Base-by-base conservation (phyloP, 2,113 vertebrate species). In the Catharus fuscescens region DNA sequence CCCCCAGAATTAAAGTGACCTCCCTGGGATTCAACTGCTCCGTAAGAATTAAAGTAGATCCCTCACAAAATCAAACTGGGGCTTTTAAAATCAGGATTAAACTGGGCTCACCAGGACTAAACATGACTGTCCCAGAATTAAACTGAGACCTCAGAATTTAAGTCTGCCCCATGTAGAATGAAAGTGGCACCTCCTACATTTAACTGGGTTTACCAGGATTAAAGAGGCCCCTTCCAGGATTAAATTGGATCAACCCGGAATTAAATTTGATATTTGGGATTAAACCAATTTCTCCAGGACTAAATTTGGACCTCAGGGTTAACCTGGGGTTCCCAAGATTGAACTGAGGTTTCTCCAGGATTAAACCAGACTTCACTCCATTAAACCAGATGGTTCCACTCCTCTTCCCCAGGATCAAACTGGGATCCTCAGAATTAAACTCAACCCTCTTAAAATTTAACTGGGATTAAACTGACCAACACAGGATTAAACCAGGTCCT, bases 31-130 rank as follows among this genome's bases (percentile, higher is more conserved):
- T 34, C n/a, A 73, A 8, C 8, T 45, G 19, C 9, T 7, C 36
- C 31, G 8, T 0, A 0, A 12, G 29, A 26, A 50, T 44, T 32
- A 36, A 25, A 36, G 42, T 4, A 25, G 20, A 21, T 31, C 42
- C 21, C 31, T 32, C 42, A 18, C 9, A 42, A 36, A 50, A 64
- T 36, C 32, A 42, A 57, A 18, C 34, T 36, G 28, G 5, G 21
- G 9, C 14, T 13, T 53, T 78, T 18, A 78, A 50, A 50, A 50
- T 38, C 12, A 8, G 23, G 48, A n/a, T 56, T 38, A 40, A 32
- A n/a, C 8, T 10, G 13, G 13, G 24, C 25, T 54, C 29, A 29
- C 26, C 24, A 25, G 40, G 6, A 19, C 34, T 47, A 40, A 71
- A 29, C 13, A 9, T 7, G n/a, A 21, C 23, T 28, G 40, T 16